Evolutionary conservation across 2,113 vertebrate species (phyloP).

Genomic region (Emydura subglobosa): DNA sequence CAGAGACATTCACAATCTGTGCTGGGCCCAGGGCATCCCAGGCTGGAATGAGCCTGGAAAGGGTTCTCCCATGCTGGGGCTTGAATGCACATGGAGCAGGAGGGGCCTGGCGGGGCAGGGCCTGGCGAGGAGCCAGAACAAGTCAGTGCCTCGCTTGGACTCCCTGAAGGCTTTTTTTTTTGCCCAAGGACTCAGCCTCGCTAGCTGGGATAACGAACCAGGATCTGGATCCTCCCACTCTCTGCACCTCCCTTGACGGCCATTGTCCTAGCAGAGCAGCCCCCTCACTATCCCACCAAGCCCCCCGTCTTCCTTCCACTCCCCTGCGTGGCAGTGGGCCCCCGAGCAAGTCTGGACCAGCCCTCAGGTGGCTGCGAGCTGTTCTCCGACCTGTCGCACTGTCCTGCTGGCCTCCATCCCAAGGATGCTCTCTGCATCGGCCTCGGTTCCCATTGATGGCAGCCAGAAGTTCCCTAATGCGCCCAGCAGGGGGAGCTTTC

Average conservation of each 20-base stretch:
- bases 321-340: neutral
- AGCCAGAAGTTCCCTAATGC: slow-evolving; percentile 31
- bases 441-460: neutral
- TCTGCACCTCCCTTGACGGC: neutral
- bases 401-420: neutral
- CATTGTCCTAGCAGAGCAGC: neutral
- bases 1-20: neutral
- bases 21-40: neutral
- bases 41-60: neutral
- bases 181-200: neutral
- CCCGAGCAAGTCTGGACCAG: neutral
- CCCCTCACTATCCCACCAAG: neutral
- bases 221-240: neutral
- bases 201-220: neutral
- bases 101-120: neutral
- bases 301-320: neutral
- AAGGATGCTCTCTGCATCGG: neutral
- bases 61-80: neutral
- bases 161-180: neutral
- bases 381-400: neutral
- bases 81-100: neutral
- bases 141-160: neutral
- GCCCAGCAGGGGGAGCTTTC: slow-evolving; percentile 71
- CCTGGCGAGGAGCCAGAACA: no score
- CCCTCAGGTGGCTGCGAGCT: neutral